phyloP scores from a whole-genome alignment of 1,140 invertebrate species.

The Anthonomus grandis region DNA sequence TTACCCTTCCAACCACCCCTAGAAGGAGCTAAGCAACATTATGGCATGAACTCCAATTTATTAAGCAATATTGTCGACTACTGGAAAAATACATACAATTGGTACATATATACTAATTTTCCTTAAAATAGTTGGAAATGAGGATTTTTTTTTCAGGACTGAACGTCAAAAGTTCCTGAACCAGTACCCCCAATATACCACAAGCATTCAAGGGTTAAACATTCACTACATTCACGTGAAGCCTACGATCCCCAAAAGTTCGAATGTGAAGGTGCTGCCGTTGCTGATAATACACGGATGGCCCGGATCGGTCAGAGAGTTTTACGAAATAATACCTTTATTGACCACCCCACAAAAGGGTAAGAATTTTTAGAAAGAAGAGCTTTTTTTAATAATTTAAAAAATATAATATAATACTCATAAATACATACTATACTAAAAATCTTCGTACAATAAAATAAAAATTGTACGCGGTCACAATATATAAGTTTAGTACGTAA shows the following conservation, averaged over 20 bases:
- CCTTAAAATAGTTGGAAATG: too few species aligned
- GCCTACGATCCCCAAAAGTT: constrained; percentile 48
- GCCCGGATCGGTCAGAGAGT: constrained; percentile 86
- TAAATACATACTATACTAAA: too few species aligned
- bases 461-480: too few species aligned
- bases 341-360: constrained; percentile 57
- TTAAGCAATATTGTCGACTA: constrained; percentile 70
- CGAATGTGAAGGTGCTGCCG: constrained; percentile 48
- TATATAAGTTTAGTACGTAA: too few species aligned
- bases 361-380: constrained; percentile 23
- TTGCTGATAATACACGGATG: constrained; percentile 84
- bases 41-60: constrained; percentile 72
- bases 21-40: constrained; percentile 65
- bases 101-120: constrained; percentile 53
- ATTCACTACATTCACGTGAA: constrained; percentile 64
- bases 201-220: constrained; percentile 56
- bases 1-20: constrained; percentile 58
- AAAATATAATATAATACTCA: too few species aligned
- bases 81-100: constrained; percentile 74
- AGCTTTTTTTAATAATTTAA: too few species aligned
- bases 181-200: constrained; percentile 67
- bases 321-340: constrained; percentile 76
- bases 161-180: constrained; percentile 66
- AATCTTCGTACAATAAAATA: too few species aligned
- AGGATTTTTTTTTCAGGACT: constrained; percentile 53